Percentiles rank a stretch among this genome's conserved stretches.
Conservation (phyloP, 2,888 invertebrate species). For the Liodrosophila aerea region DNA sequence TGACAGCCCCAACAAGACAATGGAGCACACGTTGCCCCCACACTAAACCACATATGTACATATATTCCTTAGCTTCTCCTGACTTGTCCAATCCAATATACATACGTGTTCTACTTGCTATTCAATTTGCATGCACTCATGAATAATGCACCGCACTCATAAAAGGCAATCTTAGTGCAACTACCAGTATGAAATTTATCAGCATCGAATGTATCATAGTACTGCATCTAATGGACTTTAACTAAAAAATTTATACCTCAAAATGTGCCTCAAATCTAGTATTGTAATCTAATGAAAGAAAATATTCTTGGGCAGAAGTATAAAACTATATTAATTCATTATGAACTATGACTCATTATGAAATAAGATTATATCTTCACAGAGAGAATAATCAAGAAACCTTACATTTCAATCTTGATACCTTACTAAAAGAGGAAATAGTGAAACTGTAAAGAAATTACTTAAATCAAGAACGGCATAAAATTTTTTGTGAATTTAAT, state of each 20-base stretch:
- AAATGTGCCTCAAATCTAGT: too few relatives aligned
- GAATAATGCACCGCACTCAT: conserved; percentile 72
- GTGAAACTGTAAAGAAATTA: too few relatives aligned
- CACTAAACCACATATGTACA: not conserved
- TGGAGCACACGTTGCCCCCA: conserved; percentile 24
- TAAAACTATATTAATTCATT: too few relatives aligned
- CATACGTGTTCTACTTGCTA: conserved; percentile 63
- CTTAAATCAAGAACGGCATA: too few relatives aligned
- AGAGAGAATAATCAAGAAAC: too few relatives aligned
- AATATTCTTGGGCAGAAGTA: too few relatives aligned
- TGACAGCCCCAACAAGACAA: conserved; percentile 54
- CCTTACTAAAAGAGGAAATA: too few relatives aligned
- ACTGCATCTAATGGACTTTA: conserved; percentile 59
- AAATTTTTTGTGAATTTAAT: too few relatives aligned
- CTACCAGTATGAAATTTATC: conserved; percentile 10
- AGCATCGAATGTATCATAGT: conserved; percentile 1
- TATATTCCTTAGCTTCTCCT: not conserved
- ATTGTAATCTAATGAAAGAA: too few relatives aligned
- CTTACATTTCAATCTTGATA: too few relatives aligned
- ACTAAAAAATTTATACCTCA: conserved; percentile 56
- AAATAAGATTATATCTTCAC: too few relatives aligned
- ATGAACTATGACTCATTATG: too few relatives aligned
- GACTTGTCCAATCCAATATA: conserved; percentile 29
- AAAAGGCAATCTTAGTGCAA: conserved; percentile 52
- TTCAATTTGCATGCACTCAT: conserved; percentile 80